phyloP scores from a whole-genome alignment of 2,113 vertebrate genomes.

The Physeter macrocephalus region DNA sequence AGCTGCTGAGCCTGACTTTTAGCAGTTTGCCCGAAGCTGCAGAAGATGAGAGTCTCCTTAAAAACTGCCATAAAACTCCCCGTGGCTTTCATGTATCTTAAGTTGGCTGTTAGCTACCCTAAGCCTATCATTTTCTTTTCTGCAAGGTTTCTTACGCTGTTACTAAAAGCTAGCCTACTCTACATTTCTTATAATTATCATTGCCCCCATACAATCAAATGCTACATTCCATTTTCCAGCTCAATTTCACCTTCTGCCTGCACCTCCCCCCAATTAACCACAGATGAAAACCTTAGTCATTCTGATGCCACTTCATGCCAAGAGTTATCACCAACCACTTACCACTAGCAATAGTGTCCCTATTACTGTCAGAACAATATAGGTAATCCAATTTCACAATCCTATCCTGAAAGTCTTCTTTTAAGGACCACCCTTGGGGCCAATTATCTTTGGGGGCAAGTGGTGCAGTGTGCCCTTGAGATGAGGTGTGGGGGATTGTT shows the following conservation, averaged over 20 bases:
- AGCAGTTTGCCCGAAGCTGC: background rate
- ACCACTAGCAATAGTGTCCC: background rate
- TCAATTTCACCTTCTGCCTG: background rate
- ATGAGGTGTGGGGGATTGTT: background rate
- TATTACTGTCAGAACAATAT: background rate
- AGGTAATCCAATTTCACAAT: background rate
- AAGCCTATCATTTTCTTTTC: background rate
- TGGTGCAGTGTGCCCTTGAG: rapidly evolving
- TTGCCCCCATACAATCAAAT: background rate
- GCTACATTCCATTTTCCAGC: background rate
- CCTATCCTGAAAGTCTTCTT: background rate
- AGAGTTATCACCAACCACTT: background rate
- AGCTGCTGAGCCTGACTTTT: background rate
- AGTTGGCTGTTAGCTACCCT: background rate
- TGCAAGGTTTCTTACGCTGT: background rate
- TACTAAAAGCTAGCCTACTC: background rate
- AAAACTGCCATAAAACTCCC: background rate
- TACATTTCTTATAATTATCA: background rate
- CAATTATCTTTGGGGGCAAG: background rate
- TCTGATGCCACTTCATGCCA: background rate
- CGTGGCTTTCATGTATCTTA: background rate
- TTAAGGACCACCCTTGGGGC: background rate
- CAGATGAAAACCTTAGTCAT: background rate
- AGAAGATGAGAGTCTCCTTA: background rate
- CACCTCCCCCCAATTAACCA: background rate